Conservation (phyloP, 2,797 vertebrate genomes). For the Macropodus opercularis region DNA sequence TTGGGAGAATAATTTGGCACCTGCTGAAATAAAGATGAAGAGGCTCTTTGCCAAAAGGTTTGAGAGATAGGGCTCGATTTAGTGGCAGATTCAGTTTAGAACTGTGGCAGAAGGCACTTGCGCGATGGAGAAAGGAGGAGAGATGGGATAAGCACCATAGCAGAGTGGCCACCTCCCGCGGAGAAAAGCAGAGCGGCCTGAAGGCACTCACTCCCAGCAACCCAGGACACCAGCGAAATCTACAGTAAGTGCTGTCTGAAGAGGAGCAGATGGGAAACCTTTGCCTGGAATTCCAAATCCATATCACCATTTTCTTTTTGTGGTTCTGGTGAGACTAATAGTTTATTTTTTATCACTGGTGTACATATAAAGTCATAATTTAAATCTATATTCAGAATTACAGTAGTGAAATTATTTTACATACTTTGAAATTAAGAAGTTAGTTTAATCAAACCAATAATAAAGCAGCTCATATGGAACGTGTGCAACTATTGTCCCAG, state of each 20-base stretch:
- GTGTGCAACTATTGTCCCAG: slow-evolving; percentile 15
- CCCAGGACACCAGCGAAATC: slow-evolving; percentile 77
- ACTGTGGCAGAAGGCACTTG: slow-evolving; percentile 68
- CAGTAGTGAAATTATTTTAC: not conserved
- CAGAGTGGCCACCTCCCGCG: slow-evolving; percentile 65
- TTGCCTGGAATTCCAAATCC: slow-evolving; percentile 29
- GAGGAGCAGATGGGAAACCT: slow-evolving; percentile 34
- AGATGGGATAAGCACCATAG: slow-evolving; percentile 65
- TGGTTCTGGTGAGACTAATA: too few species aligned
- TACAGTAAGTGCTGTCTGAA: slow-evolving; percentile 63
- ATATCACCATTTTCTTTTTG: not conserved
- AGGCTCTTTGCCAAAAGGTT: slow-evolving; percentile 54
- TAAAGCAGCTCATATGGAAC: not conserved
- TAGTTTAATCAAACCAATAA: not conserved
- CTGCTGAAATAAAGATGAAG: slow-evolving; percentile 60
- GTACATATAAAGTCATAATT: not conserved
- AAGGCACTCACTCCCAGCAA: slow-evolving; percentile 78
- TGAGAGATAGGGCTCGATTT: slow-evolving; percentile 60
- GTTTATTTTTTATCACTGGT: too few species aligned
- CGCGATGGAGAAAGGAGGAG: slow-evolving; percentile 64
- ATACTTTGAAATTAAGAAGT: not conserved
- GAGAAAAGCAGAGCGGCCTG: slow-evolving; percentile 79
- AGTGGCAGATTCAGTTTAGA: slow-evolving; percentile 62
- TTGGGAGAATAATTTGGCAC: slow-evolving; percentile 60
- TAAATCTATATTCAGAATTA: not conserved